A percentile compares a stretch with the other conserved stretches of the same genome.
Evolutionary conservation across 2,888 invertebrate genomes (phyloP).

Genomic region (Macrophya annulata): DNA sequence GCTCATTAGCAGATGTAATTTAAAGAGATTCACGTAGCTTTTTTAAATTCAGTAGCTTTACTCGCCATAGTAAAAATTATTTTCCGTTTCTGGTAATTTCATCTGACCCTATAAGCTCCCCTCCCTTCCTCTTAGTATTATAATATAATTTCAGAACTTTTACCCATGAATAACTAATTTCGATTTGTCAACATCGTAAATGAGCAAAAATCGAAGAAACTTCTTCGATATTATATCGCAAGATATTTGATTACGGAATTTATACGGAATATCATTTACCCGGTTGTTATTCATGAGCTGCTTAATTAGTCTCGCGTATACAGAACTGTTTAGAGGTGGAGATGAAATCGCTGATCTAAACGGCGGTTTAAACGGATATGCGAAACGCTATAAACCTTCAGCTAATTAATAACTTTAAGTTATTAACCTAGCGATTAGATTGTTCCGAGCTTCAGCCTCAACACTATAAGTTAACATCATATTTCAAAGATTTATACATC

Average conservation of each 20-base stretch:
- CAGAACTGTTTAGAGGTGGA: constrained; percentile 11
- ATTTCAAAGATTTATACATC: not conserved
- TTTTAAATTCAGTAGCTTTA: not conserved
- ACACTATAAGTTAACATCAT: not conserved
- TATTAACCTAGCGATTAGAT: constrained; percentile 17
- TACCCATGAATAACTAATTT: not conserved
- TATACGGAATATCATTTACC: not conserved
- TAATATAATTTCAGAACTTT: not conserved
- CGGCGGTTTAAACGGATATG: constrained; percentile 10
- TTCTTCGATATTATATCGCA: not conserved
- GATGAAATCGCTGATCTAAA: constrained; percentile 37
- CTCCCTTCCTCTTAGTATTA: too few species aligned
- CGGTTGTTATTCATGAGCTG: constrained; percentile 3
- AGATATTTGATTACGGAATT: constrained; percentile 5
- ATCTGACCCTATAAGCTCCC: not conserved
- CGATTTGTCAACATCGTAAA: not conserved
- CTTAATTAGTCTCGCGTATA: constrained; percentile 13
- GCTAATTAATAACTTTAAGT: constrained; percentile 24
- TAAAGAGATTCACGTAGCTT: not conserved
- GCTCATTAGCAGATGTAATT: not conserved
- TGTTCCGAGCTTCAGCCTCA: not conserved
- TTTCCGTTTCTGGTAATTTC: not conserved
- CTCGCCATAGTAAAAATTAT: not conserved
- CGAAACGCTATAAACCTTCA: constrained; percentile 26
- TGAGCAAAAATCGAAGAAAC: not conserved